phyloP scores from a whole-genome alignment of 1,140 invertebrate species.

The Pemphigus obesinymphae region DNA sequence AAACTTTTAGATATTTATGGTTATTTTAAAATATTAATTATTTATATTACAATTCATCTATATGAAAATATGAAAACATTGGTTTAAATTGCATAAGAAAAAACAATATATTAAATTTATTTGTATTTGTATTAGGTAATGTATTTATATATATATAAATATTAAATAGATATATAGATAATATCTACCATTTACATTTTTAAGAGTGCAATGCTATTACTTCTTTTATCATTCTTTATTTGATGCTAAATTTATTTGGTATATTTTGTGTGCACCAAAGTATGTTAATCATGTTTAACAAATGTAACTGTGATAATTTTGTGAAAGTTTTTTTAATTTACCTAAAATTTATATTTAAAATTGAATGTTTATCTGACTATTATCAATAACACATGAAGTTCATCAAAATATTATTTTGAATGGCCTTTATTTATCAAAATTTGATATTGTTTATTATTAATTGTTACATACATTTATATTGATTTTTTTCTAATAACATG shows the following conservation, averaged over 20 bases:
- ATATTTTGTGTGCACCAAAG: conserved; percentile 12
- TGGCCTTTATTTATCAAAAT: not conserved
- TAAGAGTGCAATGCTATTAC: no score
- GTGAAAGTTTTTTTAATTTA: conserved; percentile 8
- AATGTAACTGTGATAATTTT: conserved; percentile 25
- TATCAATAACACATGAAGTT: not conserved
- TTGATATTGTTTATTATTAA: not conserved
- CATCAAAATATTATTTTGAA: not conserved
- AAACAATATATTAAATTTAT: no score
- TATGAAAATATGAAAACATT: no score
- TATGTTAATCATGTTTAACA: conserved; percentile 21
- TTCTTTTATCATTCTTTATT: not conserved
- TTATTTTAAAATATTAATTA: no score
- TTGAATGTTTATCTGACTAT: not conserved
- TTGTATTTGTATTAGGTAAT: no score
- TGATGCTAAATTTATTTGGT: conserved; percentile 1
- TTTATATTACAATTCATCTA: no score
- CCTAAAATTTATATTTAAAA: not conserved
- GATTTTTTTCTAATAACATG: not conserved
- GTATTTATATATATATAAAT: no score
- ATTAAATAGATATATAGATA: no score
- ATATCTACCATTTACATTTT: no score
- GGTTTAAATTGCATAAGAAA: no score
- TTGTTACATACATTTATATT: not conserved
- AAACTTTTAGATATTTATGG: no score